Evolutionary conservation across 1,140 invertebrate species (phyloP).

Genomic region (Trichonephila clavipes): DNA sequence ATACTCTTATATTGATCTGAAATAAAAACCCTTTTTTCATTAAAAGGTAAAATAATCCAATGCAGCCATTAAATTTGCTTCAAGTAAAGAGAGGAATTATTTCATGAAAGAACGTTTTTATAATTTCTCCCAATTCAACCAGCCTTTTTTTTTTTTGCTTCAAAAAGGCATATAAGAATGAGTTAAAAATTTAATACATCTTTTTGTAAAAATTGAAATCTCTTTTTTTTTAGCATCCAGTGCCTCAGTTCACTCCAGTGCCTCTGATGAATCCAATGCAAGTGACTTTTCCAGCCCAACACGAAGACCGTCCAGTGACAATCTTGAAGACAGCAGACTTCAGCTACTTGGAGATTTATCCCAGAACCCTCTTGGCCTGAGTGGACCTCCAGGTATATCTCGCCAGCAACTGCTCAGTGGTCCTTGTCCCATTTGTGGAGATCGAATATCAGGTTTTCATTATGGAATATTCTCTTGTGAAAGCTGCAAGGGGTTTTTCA

Average conservation of each 20-base stretch:
- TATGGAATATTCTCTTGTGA: constrained; percentile 98
- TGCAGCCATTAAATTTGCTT: too few species aligned
- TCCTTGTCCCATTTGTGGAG: constrained; percentile 96
- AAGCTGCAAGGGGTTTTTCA: constrained; percentile 98
- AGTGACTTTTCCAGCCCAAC: constrained; percentile 77
- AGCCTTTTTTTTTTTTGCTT: too few species aligned
- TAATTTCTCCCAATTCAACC: too few species aligned
- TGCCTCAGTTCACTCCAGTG: constrained; percentile 77
- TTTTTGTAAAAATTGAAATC: too few species aligned
- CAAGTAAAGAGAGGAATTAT: too few species aligned
- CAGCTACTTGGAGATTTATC: constrained; percentile 63
- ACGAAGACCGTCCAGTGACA: constrained; percentile 70
- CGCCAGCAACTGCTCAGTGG: constrained; percentile 82
- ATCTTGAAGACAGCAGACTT: constrained; percentile 66
- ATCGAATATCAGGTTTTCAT: constrained; percentile 96
- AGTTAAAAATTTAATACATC: too few species aligned
- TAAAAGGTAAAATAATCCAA: too few species aligned
- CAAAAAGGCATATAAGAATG: too few species aligned
- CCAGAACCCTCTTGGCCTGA: constrained; percentile 62
- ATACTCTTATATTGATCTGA: too few species aligned
- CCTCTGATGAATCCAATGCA: constrained; percentile 77
- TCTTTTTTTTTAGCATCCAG: constrained; percentile 60
- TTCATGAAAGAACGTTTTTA: too few species aligned
- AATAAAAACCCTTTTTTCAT: too few species aligned
- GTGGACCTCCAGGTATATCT: constrained; percentile 76